phyloP scores from a whole-genome alignment of 2,888 invertebrate genomes.

The Corythucha ciliata region DNA sequence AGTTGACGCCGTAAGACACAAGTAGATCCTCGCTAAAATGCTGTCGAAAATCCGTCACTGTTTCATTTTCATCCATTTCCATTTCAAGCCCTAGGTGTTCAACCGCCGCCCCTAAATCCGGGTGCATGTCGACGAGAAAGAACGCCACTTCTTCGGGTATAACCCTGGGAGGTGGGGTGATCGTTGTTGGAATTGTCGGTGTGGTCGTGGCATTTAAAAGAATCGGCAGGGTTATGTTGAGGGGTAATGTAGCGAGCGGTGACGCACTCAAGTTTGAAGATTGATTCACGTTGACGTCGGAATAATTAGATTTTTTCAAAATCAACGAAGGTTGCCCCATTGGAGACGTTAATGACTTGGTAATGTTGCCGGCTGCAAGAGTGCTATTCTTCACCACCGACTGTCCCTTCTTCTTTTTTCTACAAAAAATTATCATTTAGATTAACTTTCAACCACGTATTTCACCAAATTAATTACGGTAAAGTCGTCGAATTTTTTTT shows the following conservation, averaged over 20 bases:
- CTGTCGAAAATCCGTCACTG: conserved; percentile 62
- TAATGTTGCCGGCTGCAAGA: too few relatives aligned
- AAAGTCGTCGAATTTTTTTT: conserved; percentile 18
- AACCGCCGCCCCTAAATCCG: conserved; percentile 62
- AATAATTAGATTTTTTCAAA: too few relatives aligned
- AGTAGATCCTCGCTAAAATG: conserved; percentile 58
- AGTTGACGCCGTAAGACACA: conserved; percentile 57
- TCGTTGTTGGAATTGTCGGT: background rate
- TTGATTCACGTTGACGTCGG: too few relatives aligned
- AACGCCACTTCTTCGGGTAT: conserved; percentile 41
- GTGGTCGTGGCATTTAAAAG: too few relatives aligned
- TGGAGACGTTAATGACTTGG: too few relatives aligned
- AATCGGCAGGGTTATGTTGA: too few relatives aligned
- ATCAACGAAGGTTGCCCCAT: too few relatives aligned
- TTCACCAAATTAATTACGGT: background rate
- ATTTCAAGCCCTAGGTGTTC: conserved; percentile 60
- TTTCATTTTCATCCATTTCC: conserved; percentile 61
- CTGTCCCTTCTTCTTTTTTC: background rate
- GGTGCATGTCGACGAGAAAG: conserved; percentile 60
- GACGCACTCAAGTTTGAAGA: too few relatives aligned
- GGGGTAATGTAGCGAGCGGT: too few relatives aligned
- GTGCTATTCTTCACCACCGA: background rate
- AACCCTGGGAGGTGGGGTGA: too few relatives aligned
- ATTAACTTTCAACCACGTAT: background rate
- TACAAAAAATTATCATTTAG: background rate